Base-by-base conservation (phyloP, 2,888 invertebrate species). In the Epirrhoe tristata region DNA sequence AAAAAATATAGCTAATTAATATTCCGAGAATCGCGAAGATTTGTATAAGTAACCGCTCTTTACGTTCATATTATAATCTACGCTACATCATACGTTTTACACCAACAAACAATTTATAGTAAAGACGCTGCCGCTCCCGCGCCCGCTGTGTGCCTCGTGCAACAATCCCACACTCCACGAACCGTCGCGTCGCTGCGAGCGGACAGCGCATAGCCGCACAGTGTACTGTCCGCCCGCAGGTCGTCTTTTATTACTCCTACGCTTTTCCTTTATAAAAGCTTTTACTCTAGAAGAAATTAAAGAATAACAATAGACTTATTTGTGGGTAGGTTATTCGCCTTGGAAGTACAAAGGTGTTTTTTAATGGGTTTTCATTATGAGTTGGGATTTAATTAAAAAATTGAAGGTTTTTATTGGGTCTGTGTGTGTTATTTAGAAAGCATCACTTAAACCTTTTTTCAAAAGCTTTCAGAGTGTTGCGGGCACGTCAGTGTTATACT, bases 211-310 rank as follows among this genome's bases (percentile, higher is more conserved):
- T n/a, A n/a, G n/a, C n/a, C n/a, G n/a, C n/a, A n/a, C n/a, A n/a
- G n/a, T n/a, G n/a, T n/a, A n/a, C n/a, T n/a, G n/a, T n/a, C n/a
- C n/a, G n/a, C n/a, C n/a, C 12, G 0, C 7, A 10, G 39, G 39
- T 10, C 16, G 6, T 48, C 2, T 14, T 48, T 16, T 48, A 12
- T 48, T 48, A 48, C 48, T 48, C 16, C 48, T 14, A 12, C 14
- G 4, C 16, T 48, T 48, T 48, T 48, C 71, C 12, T 43, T 12
- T 43, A 12, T 12, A 43, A 43, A 43, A 43, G 39, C 39, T 72
- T 72, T 74, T 72, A 75, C 74, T 66, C 71, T 69, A 69, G 69
- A 73, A 71, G 67, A 75, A 79, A 81, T 80, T 80, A 77, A 79
- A 81, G 79, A 80, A 79, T 68, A 80, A 81, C 75, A 80, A 76